Base-by-base conservation (phyloP, 2,113 vertebrate genomes). In the Vulpes lagopus region DNA sequence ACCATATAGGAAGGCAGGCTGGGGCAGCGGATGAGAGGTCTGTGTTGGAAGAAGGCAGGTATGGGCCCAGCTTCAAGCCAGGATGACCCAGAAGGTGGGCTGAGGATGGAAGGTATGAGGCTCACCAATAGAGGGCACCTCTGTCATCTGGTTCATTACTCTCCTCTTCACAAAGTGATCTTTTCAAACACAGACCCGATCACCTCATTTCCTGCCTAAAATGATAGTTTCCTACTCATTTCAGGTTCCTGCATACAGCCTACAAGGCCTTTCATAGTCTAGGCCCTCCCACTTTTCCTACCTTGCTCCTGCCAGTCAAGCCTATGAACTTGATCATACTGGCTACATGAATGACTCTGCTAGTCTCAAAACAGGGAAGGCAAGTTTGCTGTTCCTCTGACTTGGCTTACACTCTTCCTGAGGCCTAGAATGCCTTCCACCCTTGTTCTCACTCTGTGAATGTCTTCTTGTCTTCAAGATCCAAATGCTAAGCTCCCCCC, bases 171-270 rank as follows among this genome's bases (percentile, higher is more conserved):
- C 32, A 25, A 85, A 86, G 81, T 35, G 53, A 80, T 53, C 23
- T 43, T 84, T 90, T 91, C 53, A 60, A 79, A 60, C 53, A 38
- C 23, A 71, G 62, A 60, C 64, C 38, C 17, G n/a, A 76, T 62
- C 32, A 64, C 25, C n/a, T 80, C 64, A 92, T 62, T 92, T 92
- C 62, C 64, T 62, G 43, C 43, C n/a, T 71, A 51, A 80, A 43
- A 20, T 35, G 38, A 3, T 20, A 23, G 53, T 71, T 91, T 62
- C 82, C n/a, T 2, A 69, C 10, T 43, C 53, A 43, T 12, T 67
- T 22, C 57, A 43, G 17, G 32, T 22, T 62, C 23, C 55, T 25
- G 51, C n/a, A 16, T 23, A 14, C 5, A 53, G 14, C 49, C 17
- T 20, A 19, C 17, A 25, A 60, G 14, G 23, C 11, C 62, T 10